A percentile compares a stretch with the other conserved stretches of the same genome.
These are phyloP conservation scores for Megaceryle torquata DNA, from an alignment of 2,113 vertebrate genomes.

Conservation along the genomic window DNA sequence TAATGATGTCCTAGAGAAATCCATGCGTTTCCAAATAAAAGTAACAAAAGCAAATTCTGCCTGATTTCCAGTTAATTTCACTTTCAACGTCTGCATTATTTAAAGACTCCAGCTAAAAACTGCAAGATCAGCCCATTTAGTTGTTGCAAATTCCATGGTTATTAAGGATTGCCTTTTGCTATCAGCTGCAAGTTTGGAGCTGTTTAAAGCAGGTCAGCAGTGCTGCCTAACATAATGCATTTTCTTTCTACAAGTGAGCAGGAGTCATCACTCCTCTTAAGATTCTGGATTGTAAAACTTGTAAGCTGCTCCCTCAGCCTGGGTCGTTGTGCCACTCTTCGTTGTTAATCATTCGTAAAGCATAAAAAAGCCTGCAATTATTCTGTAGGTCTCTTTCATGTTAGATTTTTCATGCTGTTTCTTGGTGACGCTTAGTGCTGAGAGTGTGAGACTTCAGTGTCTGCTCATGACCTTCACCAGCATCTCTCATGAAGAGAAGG, in stretches of 20 bases:
- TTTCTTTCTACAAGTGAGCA: background rate
- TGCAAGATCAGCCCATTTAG: background rate
- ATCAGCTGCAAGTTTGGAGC: background rate
- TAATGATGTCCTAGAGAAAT: background rate
- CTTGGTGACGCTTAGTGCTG: background rate
- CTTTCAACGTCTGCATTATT: background rate
- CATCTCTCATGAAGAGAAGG: background rate
- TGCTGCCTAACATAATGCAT: background rate
- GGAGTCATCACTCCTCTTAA: background rate
- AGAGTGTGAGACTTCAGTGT: background rate
- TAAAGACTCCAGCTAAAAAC: background rate
- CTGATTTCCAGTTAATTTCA: background rate
- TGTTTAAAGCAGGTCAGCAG: background rate
- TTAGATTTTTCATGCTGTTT: background rate
- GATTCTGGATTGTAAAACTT: constrained; percentile 1
- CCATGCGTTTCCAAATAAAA: background rate
- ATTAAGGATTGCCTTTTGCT: background rate
- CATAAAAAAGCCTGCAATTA: background rate
- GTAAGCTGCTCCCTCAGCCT: background rate
- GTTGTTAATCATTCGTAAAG: constrained; percentile 24
- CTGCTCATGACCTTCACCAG: background rate
- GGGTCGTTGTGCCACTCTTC: background rate
- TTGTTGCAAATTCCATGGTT: background rate
- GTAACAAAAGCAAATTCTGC: background rate
- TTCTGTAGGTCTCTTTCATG: background rate